phyloP scores from a whole-genome alignment of 2,797 vertebrate genomes.

The Argentina silus region DNA sequence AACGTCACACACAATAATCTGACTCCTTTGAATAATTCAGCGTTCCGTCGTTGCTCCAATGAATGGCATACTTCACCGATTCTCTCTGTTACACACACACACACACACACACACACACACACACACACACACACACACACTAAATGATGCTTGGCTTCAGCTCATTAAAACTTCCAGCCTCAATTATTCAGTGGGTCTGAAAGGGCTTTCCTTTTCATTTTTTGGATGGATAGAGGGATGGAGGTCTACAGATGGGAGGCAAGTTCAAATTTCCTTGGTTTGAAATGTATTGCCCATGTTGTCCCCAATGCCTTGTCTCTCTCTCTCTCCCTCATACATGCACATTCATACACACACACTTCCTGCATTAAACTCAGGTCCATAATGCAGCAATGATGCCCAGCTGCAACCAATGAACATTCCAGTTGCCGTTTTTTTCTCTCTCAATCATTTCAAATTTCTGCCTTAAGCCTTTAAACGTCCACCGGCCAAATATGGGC shows the following conservation, averaged over 20 bases:
- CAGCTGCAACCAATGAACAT: conserved; percentile 83
- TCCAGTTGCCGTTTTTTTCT: conserved; percentile 64
- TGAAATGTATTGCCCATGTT: background rate
- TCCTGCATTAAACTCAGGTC: conserved; percentile 69
- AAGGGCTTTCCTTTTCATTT: conserved; percentile 13
- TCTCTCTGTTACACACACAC: background rate
- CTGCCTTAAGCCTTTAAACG: conserved; percentile 73
- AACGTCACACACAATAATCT: background rate
- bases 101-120: background rate
- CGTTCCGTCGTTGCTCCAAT: conserved; percentile 10
- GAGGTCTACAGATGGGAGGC: conserved; percentile 12
- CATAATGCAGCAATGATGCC: conserved; percentile 70
- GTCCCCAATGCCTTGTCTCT: background rate
- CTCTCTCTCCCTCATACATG: conserved; percentile 42
- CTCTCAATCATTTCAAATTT: conserved; percentile 79
- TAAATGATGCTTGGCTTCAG: conserved; percentile 22
- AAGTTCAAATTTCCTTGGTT: background rate
- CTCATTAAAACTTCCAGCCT: conserved; percentile 43
- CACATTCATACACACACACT: conserved; percentile 43
- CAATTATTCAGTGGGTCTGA: conserved; percentile 44
- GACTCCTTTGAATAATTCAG: conserved; percentile 29
- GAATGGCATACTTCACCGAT: conserved; percentile 23
- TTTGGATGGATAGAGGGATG: conserved; percentile 17
- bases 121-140: conserved; percentile 17
- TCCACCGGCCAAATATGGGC: conserved; percentile 72